phyloP scores from a whole-genome alignment of 2,888 invertebrate species.

The Fragum whitleyi region DNA sequence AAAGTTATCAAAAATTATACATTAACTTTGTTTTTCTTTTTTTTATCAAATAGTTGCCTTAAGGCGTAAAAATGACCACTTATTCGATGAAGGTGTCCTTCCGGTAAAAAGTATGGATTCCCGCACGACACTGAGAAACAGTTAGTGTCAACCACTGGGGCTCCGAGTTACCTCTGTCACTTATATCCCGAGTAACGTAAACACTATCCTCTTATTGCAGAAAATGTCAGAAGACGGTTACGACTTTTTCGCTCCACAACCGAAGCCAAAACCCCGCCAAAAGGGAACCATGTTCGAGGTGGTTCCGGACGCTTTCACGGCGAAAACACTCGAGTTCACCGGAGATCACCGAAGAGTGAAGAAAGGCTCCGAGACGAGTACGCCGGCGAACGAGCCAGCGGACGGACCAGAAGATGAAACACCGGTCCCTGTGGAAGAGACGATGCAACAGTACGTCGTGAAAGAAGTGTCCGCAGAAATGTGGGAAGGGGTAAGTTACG shows the following conservation, averaged over 20 bases:
- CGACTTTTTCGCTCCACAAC: slow-evolving; percentile 77
- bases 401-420: slow-evolving; percentile 9
- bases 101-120: too few relatives aligned
- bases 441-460: slow-evolving; percentile 58
- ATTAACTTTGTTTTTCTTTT: too few relatives aligned
- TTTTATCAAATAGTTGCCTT: too few relatives aligned
- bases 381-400: slow-evolving; percentile 23
- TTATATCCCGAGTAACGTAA: too few relatives aligned
- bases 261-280: slow-evolving; percentile 74
- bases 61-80: too few relatives aligned
- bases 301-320: slow-evolving; percentile 78
- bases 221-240: slow-evolving; percentile 73
- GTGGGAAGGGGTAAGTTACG: slow-evolving; percentile 66
- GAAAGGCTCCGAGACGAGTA: slow-evolving; percentile 30
- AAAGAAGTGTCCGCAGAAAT: slow-evolving; percentile 70
- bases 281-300: slow-evolving; percentile 77
- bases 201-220: background rate
- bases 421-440: slow-evolving; percentile 48
- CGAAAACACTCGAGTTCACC: slow-evolving; percentile 74
- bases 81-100: too few relatives aligned
- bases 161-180: too few relatives aligned
- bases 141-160: too few relatives aligned
- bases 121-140: too few relatives aligned
- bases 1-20: too few relatives aligned
- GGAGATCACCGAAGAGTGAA: slow-evolving; percentile 64